Percentiles rank a stretch among this genome's conserved stretches.
These are phyloP conservation scores for Oligia fasciuncula DNA, from an alignment of 2,888 invertebrate species.

Conservation along the genomic window DNA sequence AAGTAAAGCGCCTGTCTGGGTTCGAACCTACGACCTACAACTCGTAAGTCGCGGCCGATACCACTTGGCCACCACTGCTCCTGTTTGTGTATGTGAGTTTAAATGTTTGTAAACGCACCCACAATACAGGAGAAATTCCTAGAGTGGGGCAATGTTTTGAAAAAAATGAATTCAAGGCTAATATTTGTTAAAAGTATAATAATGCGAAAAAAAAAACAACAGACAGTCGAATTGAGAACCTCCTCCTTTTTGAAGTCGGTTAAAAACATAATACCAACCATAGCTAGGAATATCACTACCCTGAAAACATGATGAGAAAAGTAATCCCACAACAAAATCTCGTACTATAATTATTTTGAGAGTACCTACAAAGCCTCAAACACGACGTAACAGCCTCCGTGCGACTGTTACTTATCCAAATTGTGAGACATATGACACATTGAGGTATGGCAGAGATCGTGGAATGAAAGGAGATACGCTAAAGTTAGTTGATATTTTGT, in stretches of 20 bases:
- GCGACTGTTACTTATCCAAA: conserved; percentile 13
- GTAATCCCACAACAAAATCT: conserved; percentile 1
- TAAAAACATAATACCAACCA: neutral
- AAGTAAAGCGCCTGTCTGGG: too few relatives aligned
- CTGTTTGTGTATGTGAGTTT: too few relatives aligned
- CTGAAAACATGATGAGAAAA: conserved; percentile 7
- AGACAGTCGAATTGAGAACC: too few relatives aligned
- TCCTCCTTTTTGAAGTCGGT: too few relatives aligned
- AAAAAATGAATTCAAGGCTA: neutral
- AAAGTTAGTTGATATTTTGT: neutral
- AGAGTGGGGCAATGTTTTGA: too few relatives aligned
- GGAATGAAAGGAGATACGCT: conserved; percentile 4
- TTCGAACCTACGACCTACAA: too few relatives aligned
- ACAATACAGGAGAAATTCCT: too few relatives aligned
- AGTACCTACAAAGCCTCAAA: conserved; percentile 1
- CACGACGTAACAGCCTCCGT: neutral
- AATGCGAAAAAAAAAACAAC: too few relatives aligned
- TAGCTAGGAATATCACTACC: neutral
- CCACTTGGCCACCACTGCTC: too few relatives aligned
- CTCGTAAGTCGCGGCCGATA: too few relatives aligned
- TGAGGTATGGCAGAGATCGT: neutral
- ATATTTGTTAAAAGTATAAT: neutral
- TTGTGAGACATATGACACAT: conserved; percentile 14
- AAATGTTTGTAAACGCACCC: too few relatives aligned
- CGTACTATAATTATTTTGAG: conserved; percentile 22